Percentiles rank a stretch among this genome's conserved stretches.
Conservation (phyloP, 1,140 invertebrate genomes). For the Nasonia giraulti region DNA sequence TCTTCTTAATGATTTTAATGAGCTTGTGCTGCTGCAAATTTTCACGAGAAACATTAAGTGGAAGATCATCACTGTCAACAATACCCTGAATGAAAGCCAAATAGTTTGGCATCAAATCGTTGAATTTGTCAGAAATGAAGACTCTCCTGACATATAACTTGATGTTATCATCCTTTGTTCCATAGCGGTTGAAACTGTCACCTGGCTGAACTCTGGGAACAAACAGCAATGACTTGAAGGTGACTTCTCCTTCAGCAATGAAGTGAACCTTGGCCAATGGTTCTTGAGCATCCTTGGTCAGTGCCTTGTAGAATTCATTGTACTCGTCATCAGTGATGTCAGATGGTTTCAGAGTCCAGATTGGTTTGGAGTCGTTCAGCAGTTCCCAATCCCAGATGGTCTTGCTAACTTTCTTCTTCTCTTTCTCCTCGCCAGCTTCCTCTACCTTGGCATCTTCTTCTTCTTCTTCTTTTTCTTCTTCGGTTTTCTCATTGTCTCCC, state of each 20-base stretch:
- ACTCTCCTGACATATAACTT: constrained; percentile 97
- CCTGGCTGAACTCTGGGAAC: constrained; percentile 91
- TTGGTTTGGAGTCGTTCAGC: constrained; percentile 97
- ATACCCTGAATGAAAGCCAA: constrained; percentile 95
- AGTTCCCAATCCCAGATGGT: constrained; percentile 99
- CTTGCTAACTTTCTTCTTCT: constrained; percentile 94
- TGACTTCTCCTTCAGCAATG: constrained; percentile 98
- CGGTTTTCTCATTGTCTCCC: constrained; percentile 75
- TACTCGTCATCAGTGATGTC: constrained; percentile 94
- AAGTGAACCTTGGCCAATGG: constrained; percentile 96
- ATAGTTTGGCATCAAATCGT: constrained; percentile 99
- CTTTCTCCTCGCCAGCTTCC: constrained; percentile 77
- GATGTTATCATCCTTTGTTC: constrained; percentile 95
- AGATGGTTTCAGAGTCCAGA: constrained; percentile 94
- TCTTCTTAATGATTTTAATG: constrained; percentile 99
- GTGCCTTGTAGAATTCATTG: constrained; percentile 93
- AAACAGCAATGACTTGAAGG: constrained; percentile 97
- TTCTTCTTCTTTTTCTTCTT: constrained; percentile 72
- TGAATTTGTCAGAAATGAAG: constrained; percentile 99
- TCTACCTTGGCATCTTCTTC: constrained; percentile 79
- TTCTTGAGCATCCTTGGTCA: constrained; percentile 93
- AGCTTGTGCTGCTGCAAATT: constrained; percentile 99
- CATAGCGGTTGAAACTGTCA: constrained; percentile 97
- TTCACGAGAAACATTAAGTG: constrained; percentile 98
- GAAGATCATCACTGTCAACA: constrained; percentile 99